phyloP scores from a whole-genome alignment of 2,797 vertebrate genomes.

The Tapera naevia region DNA sequence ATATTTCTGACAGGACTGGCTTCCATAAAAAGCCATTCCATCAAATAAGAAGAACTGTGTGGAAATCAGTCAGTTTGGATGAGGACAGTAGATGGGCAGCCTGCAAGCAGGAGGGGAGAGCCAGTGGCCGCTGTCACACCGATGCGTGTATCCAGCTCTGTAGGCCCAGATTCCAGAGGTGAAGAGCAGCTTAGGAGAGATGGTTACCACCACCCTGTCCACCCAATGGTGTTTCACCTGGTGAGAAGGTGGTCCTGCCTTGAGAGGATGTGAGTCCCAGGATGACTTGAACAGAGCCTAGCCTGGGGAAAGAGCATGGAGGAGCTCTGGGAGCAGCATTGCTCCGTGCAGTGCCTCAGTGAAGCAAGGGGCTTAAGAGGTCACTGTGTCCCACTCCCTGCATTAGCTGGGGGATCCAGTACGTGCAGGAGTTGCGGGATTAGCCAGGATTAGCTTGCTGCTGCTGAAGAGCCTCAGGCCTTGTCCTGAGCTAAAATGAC shows the following conservation, averaged over 20 bases:
- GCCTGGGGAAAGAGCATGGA: neutral
- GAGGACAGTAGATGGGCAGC: neutral
- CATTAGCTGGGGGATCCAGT: neutral
- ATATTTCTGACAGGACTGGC: neutral
- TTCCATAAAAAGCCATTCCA: conserved; percentile 19
- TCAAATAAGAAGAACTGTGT: conserved; percentile 6
- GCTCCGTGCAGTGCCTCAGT: neutral
- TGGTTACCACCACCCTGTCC: neutral
- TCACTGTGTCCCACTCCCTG: neutral
- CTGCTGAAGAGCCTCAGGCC: neutral
- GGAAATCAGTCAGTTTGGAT: conserved; percentile 42
- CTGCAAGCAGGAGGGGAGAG: neutral
- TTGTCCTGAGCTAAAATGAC: neutral
- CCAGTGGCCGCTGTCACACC: neutral
- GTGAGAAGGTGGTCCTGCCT: neutral
- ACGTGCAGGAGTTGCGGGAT: neutral
- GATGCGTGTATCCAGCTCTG: neutral
- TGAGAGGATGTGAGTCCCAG: neutral
- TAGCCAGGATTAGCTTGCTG: neutral
- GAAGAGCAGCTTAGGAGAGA: neutral
- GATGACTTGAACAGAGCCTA: neutral
- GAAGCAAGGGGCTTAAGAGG: neutral
- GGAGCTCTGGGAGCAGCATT: neutral
- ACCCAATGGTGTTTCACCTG: neutral
- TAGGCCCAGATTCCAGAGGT: neutral